These are phyloP conservation scores for Peromyscus maniculatus DNA, from an alignment of 2,113 vertebrate species.

Conservation along the genomic window DNA sequence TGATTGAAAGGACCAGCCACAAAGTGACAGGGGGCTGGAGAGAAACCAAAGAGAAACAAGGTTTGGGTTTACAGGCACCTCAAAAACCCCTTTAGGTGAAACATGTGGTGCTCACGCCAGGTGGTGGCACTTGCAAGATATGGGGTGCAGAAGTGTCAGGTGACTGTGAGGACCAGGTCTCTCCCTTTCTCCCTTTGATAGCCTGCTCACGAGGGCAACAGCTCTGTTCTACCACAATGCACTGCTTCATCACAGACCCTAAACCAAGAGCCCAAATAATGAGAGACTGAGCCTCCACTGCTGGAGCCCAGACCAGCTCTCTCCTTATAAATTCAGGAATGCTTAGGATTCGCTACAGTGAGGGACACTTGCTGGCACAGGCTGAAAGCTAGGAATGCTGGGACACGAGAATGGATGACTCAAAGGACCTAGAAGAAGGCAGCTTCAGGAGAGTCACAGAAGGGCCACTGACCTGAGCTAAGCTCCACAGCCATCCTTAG, in stretches of 20 bases:
- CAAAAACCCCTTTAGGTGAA: neutral
- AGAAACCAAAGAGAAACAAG: neutral
- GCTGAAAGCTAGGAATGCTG: neutral
- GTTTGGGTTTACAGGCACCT: neutral
- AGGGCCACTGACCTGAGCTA: neutral
- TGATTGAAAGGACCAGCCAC: neutral
- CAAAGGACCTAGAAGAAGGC: neutral
- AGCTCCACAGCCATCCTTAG: neutral
- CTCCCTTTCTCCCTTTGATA: neutral
- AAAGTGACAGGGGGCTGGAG: neutral
- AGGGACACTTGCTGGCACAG: neutral
- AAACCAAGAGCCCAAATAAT: neutral
- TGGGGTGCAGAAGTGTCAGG: neutral
- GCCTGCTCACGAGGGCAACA: neutral
- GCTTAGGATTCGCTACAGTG: neutral
- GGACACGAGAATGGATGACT: neutral
- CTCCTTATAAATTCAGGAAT: neutral
- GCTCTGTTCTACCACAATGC: neutral
- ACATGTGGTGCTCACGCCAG: too few relatives aligned
- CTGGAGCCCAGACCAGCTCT: neutral
- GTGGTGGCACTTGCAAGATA: too few relatives aligned
- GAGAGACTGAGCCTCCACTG: neutral
- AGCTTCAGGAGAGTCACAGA: neutral
- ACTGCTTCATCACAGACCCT: neutral
- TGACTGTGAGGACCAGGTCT: neutral